A percentile compares a stretch with the other conserved stretches of the same genome.
These are phyloP conservation scores for Drosophila sproati DNA, from an alignment of 1,140 invertebrate species.

Conservation along the genomic window DNA sequence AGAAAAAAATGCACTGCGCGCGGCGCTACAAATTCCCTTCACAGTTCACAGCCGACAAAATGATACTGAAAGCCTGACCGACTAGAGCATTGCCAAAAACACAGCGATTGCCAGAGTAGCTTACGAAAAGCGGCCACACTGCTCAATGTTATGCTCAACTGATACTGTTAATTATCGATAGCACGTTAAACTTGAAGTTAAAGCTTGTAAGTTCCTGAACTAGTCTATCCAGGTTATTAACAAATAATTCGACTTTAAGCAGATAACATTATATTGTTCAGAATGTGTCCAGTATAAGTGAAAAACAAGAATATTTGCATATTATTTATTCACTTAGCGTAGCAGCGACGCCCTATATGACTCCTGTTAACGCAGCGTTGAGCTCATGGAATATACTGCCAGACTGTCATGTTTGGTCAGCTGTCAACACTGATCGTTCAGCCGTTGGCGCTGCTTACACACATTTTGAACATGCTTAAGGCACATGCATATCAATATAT, in stretches of 20 bases:
- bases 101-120: not conserved
- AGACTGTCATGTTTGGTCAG: constrained; percentile 1
- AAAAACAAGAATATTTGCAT: not conserved
- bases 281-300: not conserved
- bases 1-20: constrained; percentile 80
- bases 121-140: constrained; percentile 8
- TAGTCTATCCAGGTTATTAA: not conserved
- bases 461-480: not conserved
- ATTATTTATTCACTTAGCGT: not conserved
- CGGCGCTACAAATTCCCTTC: constrained; percentile 66
- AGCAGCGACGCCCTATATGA: not conserved
- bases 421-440: constrained; percentile 6
- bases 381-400: not conserved
- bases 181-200: not conserved
- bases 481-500: not conserved
- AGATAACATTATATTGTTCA: not conserved
- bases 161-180: constrained; percentile 9
- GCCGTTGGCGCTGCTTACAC: not conserved
- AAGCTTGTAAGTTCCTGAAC: not conserved
- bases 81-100: constrained; percentile 17
- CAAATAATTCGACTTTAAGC: not conserved
- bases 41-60: constrained; percentile 66
- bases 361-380: constrained; percentile 12
- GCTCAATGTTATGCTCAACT: not conserved
- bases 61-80: constrained; percentile 49